These are phyloP conservation scores for Scylla paramamosain DNA, from an alignment of 1,140 invertebrate genomes.

Conservation along the genomic window DNA sequence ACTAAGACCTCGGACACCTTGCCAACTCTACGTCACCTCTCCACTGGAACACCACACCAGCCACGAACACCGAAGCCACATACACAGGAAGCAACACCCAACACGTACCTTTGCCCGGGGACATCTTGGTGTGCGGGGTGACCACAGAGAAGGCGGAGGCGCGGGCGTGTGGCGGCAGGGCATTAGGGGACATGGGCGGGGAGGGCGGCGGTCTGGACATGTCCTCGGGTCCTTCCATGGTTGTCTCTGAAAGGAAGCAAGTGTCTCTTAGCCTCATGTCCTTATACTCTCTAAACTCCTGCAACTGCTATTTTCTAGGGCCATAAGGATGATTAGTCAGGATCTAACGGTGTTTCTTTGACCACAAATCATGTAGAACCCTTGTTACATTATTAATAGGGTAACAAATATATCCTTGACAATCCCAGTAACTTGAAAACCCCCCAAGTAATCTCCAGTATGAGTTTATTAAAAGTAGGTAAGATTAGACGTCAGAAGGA, in stretches of 20 bases:
- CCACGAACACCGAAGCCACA: background rate
- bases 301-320: too few relatives aligned
- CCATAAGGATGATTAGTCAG: too few relatives aligned
- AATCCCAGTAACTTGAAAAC: too few relatives aligned
- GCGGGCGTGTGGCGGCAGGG: slow-evolving; percentile 42
- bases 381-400: too few relatives aligned
- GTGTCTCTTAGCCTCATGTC: background rate
- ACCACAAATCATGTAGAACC: too few relatives aligned
- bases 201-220: slow-evolving; percentile 33
- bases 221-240: slow-evolving; percentile 32
- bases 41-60: background rate
- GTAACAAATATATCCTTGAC: too few relatives aligned
- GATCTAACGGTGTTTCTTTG: background rate
- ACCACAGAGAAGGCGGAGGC: slow-evolving; percentile 60
- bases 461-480: too few relatives aligned
- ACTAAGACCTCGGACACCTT: background rate
- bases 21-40: background rate
- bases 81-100: background rate
- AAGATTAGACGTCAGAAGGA: too few relatives aligned
- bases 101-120: slow-evolving; percentile 58
- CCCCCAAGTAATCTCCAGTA: too few relatives aligned
- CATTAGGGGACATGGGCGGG: slow-evolving; percentile 63
- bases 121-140: slow-evolving; percentile 53
- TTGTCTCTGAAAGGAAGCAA: background rate
- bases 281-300: too few relatives aligned